Base-by-base conservation (phyloP, 1,140 invertebrate species). In the Bombyx mandarina region DNA sequence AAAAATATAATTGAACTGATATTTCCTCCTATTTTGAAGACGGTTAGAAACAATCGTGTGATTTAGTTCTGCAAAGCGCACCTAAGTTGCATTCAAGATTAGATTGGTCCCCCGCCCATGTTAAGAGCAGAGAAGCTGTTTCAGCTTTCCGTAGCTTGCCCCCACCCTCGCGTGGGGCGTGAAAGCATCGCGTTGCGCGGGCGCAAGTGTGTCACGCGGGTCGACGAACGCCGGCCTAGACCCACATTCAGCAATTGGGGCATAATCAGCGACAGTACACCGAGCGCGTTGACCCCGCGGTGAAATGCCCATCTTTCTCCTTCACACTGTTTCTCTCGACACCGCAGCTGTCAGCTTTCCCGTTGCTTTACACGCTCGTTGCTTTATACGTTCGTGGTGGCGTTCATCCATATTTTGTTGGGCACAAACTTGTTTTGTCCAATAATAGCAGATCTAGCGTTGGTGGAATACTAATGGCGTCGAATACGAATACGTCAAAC, bases 221-320 rank as follows among this genome's bases (percentile, higher is more conserved):
- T 85, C 81, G 77, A 77, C 84, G 83, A 87, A 83, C 82, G 82
- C 78, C 83, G 86, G 82, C 86, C 86, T 88, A 88, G 86, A 87
- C 86, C 86, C 76, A 88, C 82, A 78, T 87, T 79, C 59, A 68
- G 68, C 75, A 88, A 88, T 87, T 86, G 82, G 86, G 86, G 64
- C 83, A 88, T 75, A 87, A 87, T 85, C 83, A 87, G 86, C 79
- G 86, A 88, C 80, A 87, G 86, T 88, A 79, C 66, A 73, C 66
- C 71, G 73, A 75, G 79, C 71, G 74, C 80, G 71, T 83, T 86
- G 85, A 86, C 85, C 81, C 77, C 78, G 72, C 79, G 81, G 84
- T 82, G 82, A 87, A 87, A 86, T 85, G 81, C 76, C 74, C 74
- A 85, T 84, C 82, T 83, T 71, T 82, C 83, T 82, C 70, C 71